These are phyloP conservation scores for Tragelaphus scriptus DNA, from an alignment of 2,113 vertebrate genomes.

Conservation along the genomic window DNA sequence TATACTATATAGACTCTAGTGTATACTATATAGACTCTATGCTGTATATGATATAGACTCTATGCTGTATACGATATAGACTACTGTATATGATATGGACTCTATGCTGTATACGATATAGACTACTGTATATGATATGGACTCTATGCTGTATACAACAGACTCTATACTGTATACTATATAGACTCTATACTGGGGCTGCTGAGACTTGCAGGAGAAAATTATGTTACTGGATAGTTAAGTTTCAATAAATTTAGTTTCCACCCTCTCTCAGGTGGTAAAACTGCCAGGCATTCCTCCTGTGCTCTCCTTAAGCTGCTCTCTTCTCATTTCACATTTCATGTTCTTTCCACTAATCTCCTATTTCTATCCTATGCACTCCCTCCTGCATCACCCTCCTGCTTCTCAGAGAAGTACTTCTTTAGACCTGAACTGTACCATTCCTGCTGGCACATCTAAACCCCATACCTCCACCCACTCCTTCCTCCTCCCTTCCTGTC, in stretches of 20 bases:
- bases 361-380: neutral
- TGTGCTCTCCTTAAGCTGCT: neutral
- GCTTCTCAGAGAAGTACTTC: neutral
- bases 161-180: neutral
- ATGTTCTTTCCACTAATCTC: neutral
- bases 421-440: neutral
- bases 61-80: neutral
- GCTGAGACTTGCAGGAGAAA: neutral
- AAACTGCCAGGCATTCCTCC: neutral
- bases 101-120: neutral
- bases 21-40: neutral
- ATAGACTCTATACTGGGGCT: neutral
- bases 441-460: neutral
- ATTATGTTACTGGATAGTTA: neutral
- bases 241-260: neutral
- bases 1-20: neutral
- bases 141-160: neutral
- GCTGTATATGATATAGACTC: neutral
- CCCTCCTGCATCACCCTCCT: neutral
- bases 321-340: neutral
- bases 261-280: neutral
- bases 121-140: neutral
- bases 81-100: neutral
- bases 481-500: neutral
- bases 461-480: neutral